phyloP scores from a whole-genome alignment of 1,140 invertebrate species.

The Drosophila rufa region DNA sequence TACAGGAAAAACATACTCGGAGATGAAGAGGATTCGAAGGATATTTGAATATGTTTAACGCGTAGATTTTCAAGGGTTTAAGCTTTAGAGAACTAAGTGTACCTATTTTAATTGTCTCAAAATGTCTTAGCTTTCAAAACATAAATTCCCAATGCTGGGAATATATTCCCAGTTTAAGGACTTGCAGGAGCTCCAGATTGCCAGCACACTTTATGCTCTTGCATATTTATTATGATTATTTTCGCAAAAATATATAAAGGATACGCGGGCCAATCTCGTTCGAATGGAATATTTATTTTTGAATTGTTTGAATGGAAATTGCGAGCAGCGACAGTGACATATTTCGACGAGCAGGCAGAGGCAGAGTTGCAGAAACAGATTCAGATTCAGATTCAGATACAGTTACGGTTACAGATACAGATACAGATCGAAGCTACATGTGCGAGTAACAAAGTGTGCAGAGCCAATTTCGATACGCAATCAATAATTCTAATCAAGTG shows the following conservation, averaged over 20 bases:
- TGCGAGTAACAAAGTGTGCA: slow-evolving; percentile 60
- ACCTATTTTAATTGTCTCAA: no score
- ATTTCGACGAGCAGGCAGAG: background rate
- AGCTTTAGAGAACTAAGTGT: no score
- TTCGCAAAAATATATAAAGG: background rate
- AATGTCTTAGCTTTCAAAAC: no score
- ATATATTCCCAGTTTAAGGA: no score
- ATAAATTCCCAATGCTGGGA: no score
- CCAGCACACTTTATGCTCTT: no score
- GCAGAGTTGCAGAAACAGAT: background rate
- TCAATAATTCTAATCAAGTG: slow-evolving; percentile 83
- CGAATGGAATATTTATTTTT: slow-evolving; percentile 1
- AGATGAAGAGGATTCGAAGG: background rate
- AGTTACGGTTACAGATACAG: background rate
- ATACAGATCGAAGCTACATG: slow-evolving; percentile 7
- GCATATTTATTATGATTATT: slow-evolving; percentile 11
- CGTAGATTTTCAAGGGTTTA: background rate
- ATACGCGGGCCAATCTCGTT: background rate
- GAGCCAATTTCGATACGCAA: slow-evolving; percentile 77
- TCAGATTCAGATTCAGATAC: background rate
- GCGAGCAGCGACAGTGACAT: slow-evolving; percentile 36
- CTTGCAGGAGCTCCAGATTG: no score
- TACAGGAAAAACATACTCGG: background rate
- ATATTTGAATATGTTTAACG: background rate
- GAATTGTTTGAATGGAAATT: slow-evolving; percentile 22